Evolutionary conservation across 2,113 vertebrate species (phyloP).

Genomic region (Callopanchax toddi): DNA sequence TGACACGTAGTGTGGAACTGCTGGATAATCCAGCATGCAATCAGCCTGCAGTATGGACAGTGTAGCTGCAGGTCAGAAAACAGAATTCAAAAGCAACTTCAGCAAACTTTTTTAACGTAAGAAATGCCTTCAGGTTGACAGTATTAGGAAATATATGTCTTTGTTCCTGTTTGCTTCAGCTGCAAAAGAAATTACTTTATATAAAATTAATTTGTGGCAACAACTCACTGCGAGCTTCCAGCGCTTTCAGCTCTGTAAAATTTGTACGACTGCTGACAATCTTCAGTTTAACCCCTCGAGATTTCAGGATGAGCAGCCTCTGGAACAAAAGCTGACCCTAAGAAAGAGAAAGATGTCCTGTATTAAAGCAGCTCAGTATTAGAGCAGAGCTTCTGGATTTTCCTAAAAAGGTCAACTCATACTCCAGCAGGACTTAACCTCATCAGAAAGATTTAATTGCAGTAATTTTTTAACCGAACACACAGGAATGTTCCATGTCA

Average conservation of each 20-base stretch:
- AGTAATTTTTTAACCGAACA: too few species aligned
- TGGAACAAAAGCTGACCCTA: conserved; percentile 78
- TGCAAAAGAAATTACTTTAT: conserved; percentile 25
- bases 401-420: conserved; percentile 20
- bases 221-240: conserved; percentile 67
- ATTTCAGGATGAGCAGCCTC: conserved; percentile 68
- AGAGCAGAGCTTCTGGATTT: conserved; percentile 1
- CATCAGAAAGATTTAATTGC: too few species aligned
- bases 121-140: not conserved
- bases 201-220: conserved; percentile 28
- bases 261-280: conserved; percentile 72
- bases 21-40: not conserved
- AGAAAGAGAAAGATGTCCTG: conserved; percentile 39
- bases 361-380: conserved; percentile 3
- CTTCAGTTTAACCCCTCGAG: conserved; percentile 74
- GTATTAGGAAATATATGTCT: conserved; percentile 9
- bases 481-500: not conserved
- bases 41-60: too few species aligned
- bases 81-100: not conserved
- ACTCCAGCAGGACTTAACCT: conserved; percentile 34
- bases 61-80: not conserved
- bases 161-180: not conserved
- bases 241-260: conserved; percentile 68
- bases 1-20: conserved; percentile 9
- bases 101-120: not conserved